phyloP scores from a whole-genome alignment of 2,888 invertebrate species.

The Autographa gamma region DNA sequence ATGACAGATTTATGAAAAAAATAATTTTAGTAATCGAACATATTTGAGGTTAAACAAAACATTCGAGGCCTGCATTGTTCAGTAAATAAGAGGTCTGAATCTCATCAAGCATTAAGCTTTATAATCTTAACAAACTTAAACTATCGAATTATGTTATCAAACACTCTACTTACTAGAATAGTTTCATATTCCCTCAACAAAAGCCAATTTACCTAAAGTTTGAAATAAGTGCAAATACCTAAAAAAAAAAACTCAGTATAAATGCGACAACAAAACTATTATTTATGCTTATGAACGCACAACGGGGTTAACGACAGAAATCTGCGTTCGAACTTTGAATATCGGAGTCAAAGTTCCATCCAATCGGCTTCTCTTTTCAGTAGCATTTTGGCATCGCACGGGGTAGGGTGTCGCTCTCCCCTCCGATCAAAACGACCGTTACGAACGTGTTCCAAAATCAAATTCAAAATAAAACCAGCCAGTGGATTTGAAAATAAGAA shows the following conservation, averaged over 20 bases:
- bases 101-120: too few relatives aligned
- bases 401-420: slow-evolving; percentile 27
- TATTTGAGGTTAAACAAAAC: too few relatives aligned
- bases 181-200: too few relatives aligned
- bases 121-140: too few relatives aligned
- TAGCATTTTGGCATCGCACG: slow-evolving; percentile 26
- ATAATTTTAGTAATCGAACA: too few relatives aligned
- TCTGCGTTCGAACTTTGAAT: slow-evolving; percentile 34
- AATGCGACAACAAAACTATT: neutral
- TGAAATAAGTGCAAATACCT: too few relatives aligned
- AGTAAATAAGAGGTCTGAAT: too few relatives aligned
- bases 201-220: too few relatives aligned
- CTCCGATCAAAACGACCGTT: neutral
- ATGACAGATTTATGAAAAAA: too few relatives aligned
- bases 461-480: neutral
- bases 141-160: too few relatives aligned
- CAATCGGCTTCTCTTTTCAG: slow-evolving; percentile 26
- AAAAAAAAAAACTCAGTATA: neutral
- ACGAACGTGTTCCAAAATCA: neutral
- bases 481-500: neutral
- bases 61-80: too few relatives aligned
- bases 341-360: slow-evolving; percentile 13
- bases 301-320: slow-evolving; percentile 28
- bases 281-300: slow-evolving; percentile 1
- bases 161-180: too few relatives aligned